Percentiles rank a stretch among this genome's conserved stretches.
Evolutionary conservation across 1,140 invertebrate genomes (phyloP).

Genomic region (Aethina tumida): DNA sequence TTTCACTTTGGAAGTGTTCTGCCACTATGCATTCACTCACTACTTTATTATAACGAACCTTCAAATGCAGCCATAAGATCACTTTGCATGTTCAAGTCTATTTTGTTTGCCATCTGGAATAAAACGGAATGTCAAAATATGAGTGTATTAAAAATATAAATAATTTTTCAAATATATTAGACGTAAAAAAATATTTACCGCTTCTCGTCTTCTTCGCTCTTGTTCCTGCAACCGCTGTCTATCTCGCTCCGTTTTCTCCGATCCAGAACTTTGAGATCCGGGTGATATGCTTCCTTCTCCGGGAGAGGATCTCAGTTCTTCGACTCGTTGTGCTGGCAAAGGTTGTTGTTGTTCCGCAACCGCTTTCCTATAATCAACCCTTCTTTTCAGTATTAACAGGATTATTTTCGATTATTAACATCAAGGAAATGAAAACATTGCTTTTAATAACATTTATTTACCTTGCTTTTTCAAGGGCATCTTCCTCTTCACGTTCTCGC

Average conservation of each 20-base stretch:
- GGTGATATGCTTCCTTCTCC: conserved; percentile 39
- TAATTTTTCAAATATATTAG: background rate
- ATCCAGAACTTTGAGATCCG: conserved; percentile 46
- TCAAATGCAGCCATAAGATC: conserved; percentile 97
- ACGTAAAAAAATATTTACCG: conserved; percentile 54
- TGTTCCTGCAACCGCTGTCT: conserved; percentile 74
- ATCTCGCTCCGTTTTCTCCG: conserved; percentile 66
- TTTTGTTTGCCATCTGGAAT: conserved; percentile 86
- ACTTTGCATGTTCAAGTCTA: conserved; percentile 97
- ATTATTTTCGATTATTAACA: background rate
- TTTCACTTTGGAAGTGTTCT: conserved; percentile 6
- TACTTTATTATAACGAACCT: conserved; percentile 67
- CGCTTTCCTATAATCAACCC: conserved; percentile 40
- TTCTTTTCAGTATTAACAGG: background rate
- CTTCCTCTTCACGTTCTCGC: conserved; percentile 70
- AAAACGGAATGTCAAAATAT: conserved; percentile 10
- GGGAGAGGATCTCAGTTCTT: conserved; percentile 31
- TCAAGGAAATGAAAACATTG: background rate
- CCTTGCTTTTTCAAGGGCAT: conserved; percentile 59
- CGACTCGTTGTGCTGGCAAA: conserved; percentile 31
- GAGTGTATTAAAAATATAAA: background rate
- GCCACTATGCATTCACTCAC: conserved; percentile 7
- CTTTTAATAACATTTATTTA: conserved; percentile 23
- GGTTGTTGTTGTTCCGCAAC: conserved; percentile 39
- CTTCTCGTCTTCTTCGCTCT: conserved; percentile 81